Evolutionary conservation across 2,797 vertebrate species (phyloP).

Genomic region (Spinus pinus): DNA sequence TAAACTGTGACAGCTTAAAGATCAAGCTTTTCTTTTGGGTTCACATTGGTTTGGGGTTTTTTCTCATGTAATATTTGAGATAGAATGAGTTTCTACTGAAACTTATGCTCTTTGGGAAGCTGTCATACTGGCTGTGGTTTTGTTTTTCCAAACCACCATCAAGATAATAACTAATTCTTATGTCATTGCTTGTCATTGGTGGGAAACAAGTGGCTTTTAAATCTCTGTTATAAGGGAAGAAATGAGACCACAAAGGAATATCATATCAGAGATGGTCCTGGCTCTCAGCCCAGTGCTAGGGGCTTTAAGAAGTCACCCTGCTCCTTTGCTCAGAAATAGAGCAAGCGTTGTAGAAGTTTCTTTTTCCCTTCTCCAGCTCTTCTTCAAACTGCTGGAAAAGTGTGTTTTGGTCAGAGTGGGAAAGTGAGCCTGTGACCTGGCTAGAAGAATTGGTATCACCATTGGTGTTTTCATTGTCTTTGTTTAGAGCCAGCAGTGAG

Average conservation of each 20-base stretch:
- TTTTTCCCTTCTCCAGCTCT: background rate
- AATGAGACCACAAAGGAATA: conserved; percentile 19
- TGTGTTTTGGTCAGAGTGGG: background rate
- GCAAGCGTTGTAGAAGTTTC: background rate
- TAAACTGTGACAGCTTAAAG: background rate
- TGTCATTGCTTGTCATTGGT: conserved; percentile 4
- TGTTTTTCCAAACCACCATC: background rate
- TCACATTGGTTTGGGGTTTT: background rate
- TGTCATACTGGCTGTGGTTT: background rate
- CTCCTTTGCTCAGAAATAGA: background rate
- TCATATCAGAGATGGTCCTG: background rate
- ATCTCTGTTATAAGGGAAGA: background rate
- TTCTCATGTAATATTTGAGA: background rate
- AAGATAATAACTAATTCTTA: background rate
- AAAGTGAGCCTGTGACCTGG: background rate
- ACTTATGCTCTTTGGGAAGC: background rate
- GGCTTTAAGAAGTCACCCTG: background rate
- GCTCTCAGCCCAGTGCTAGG: background rate
- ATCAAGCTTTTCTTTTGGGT: background rate
- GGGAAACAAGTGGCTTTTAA: conserved; percentile 23
- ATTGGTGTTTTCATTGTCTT: background rate
- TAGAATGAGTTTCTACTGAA: background rate
- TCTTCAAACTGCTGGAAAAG: background rate
- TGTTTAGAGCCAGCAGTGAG: background rate
- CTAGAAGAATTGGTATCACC: background rate